Evolutionary conservation across 23 tunicate species (phyloP).

Genomic region (Phallusia fumigata): DNA sequence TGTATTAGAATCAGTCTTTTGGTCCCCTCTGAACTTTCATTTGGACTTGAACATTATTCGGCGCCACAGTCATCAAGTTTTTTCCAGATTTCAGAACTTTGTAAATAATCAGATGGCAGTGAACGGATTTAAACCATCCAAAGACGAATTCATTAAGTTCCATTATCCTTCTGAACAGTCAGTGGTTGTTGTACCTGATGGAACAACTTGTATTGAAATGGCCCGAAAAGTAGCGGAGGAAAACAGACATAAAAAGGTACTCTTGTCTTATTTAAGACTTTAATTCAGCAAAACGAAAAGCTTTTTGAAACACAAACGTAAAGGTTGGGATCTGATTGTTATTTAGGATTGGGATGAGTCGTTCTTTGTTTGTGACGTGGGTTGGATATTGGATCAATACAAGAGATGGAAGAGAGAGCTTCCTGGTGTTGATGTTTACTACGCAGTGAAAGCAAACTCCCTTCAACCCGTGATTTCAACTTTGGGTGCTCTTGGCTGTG

Average conservation of each 20-base stretch:
- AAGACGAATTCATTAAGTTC: background rate
- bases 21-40: too few relatives aligned
- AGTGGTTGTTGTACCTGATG: background rate
- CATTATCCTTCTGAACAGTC: background rate
- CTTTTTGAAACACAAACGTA: background rate
- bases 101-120: background rate
- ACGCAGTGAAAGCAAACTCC: conserved; percentile 2
- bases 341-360: conserved; percentile 19
- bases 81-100: too few relatives aligned
- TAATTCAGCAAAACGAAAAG: background rate
- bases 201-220: background rate
- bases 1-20: too few relatives aligned
- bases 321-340: background rate
- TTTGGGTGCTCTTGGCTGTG: conserved; percentile 3
- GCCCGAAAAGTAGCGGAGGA: background rate
- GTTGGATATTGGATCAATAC: background rate
- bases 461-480: conserved; percentile 16
- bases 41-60: too few relatives aligned
- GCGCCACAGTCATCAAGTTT: too few relatives aligned
- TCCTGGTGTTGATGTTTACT: background rate
- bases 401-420: background rate
- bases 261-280: background rate
- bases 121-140: background rate
- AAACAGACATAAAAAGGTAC: background rate
- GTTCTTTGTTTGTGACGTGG: conserved; percentile 13